phyloP scores from a whole-genome alignment of 30 jellyfish, hydroid and myxozoan species.

The Kudoa iwatai region DNA sequence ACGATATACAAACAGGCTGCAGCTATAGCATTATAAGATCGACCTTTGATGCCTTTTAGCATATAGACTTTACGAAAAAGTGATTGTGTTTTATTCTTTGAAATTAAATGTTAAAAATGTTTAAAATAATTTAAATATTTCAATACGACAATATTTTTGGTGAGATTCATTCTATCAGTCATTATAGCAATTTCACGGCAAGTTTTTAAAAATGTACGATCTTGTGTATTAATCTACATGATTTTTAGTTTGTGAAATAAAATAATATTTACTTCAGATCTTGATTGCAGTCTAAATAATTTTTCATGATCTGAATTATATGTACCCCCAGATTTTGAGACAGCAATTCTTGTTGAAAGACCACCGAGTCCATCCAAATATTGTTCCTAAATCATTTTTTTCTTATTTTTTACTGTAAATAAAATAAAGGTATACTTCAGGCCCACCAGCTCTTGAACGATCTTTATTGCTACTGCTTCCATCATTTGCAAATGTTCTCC shows the following conservation, averaged over 20 bases:
- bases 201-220: conserved; percentile 31
- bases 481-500: conserved; percentile 85
- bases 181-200: conserved; percentile 31
- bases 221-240: conserved; percentile 58
- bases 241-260: no score
- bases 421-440: conserved; percentile 14
- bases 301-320: no score
- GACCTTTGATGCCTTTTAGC: conserved; percentile 41
- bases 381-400: no score
- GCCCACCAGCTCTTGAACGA: conserved; percentile 84
- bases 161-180: conserved; percentile 72
- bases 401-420: no score
- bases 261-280: no score
- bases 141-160: conserved; percentile 16
- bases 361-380: no score
- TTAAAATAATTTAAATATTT: neutral
- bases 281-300: no score
- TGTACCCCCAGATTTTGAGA: no score
- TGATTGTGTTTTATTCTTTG: conserved; percentile 42
- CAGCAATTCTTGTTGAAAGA: neutral
- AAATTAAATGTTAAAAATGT: neutral
- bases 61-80: conserved; percentile 61
- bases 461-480: conserved; percentile 25
- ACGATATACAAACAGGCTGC: conserved; percentile 84
- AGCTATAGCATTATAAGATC: conserved; percentile 77